phyloP scores from a whole-genome alignment of 2,888 invertebrate genomes.

The Dermolepida albohirtum region DNA sequence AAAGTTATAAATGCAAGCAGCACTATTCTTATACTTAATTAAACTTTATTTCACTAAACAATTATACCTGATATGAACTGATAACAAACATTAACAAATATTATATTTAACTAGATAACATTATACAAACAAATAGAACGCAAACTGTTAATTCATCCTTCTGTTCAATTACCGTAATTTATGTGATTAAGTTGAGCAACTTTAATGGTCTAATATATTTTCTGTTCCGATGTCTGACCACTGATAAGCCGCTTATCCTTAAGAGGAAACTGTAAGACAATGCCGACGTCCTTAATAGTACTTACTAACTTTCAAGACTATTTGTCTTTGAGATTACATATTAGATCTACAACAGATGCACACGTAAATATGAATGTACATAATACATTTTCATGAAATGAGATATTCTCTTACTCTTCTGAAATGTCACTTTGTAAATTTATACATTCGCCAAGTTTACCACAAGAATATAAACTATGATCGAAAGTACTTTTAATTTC shows the following conservation, averaged over 20 bases:
- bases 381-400: conserved; percentile 11
- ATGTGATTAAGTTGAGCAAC: conserved; percentile 22
- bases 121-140: not conserved
- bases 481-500: too few species aligned
- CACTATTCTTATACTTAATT: too few species aligned
- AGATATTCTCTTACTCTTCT: too few species aligned
- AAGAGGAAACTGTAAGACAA: conserved; percentile 44
- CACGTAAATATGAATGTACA: conserved; percentile 31
- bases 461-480: too few species aligned
- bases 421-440: too few species aligned
- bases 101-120: not conserved
- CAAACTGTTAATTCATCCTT: conserved; percentile 2
- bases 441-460: too few species aligned
- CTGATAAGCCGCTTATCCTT: conserved; percentile 50
- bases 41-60: too few species aligned
- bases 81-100: too few species aligned
- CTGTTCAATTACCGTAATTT: conserved; percentile 29
- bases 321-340: conserved; percentile 42
- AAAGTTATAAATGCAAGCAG: too few species aligned
- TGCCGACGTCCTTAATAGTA: conserved; percentile 38
- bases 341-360: conserved; percentile 40
- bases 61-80: too few species aligned
- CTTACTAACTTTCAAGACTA: conserved; percentile 38
- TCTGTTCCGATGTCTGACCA: conserved; percentile 45
- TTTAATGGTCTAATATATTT: conserved; percentile 40